Evolutionary conservation across 2,888 invertebrate genomes (phyloP), one percentile per base, ranked within the genome.

Genomic region (Hyalella azteca): DNA sequence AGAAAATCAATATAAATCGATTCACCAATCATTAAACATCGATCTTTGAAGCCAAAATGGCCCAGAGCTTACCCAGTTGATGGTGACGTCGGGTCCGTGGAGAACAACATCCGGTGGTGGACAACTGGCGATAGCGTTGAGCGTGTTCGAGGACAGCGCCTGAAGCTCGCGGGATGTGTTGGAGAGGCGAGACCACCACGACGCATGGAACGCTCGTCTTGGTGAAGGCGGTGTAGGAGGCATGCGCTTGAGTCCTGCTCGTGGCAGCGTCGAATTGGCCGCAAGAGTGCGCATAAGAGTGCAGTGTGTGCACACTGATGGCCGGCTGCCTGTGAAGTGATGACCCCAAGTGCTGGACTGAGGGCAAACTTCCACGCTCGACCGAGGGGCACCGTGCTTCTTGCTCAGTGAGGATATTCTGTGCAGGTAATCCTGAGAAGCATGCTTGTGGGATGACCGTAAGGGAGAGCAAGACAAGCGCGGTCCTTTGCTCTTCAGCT

Each of bases 61-160:
- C 22, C 11, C 11, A 2, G 3, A 60, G 60, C 66, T 66, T 66
- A 66, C 66, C 66, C 66, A 66, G 66, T 66, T 32, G 29, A 66
- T 66, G 66, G 66, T 66, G 66, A 66, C 66, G 66, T 66, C 66
- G 11, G 66, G 66, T 5, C 66, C 66, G 66, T 66, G 66, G 11
- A 66, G 66, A 11, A 66, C 66, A 66, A 66, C 66, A 66, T 66
- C 66, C 66, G 66, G 66, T 15, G 66, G 66, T 11, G 66, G 66
- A 22, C 36, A 66, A 36, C 66, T 66, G 39, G 66, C 66, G 26
- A 66, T 66, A 36, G 66, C 66, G 26, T 29, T 29, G 36, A 66
- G 19, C 15, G 66, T 66, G 66, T 66, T 66, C 5, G 66, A 32
- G 11, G 66, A 66, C 19, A 66, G 36, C 19, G 66, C 66, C 36